Conservation (phyloP, 2,888 invertebrate species). For the Branchipolynoe longqiensis region DNA sequence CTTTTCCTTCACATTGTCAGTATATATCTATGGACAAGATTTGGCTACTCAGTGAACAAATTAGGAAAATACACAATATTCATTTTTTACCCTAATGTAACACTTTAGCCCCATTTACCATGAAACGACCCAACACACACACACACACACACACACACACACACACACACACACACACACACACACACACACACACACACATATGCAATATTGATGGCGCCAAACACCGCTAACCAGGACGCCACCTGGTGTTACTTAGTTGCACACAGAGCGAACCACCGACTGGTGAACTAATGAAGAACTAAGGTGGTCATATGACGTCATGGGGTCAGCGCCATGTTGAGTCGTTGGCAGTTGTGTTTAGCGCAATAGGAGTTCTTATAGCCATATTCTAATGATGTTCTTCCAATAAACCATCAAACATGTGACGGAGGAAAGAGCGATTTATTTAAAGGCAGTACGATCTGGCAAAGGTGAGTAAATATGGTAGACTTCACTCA, state of each 20-base stretch:
- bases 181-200: too few species aligned
- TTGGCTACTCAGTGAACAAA: too few species aligned
- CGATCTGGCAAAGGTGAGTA: background rate
- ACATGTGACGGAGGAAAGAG: background rate
- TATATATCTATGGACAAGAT: too few species aligned
- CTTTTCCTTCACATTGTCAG: too few species aligned
- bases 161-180: too few species aligned
- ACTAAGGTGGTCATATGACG: conserved; percentile 49
- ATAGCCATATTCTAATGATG: background rate
- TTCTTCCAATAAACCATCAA: background rate
- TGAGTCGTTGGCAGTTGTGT: conserved; percentile 35
- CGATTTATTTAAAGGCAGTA: background rate
- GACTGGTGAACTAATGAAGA: too few species aligned
- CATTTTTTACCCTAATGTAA: too few species aligned
- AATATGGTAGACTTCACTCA: background rate
- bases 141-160: too few species aligned
- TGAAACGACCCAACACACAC: too few species aligned
- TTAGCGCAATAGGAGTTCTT: background rate
- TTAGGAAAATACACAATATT: too few species aligned
- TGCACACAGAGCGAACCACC: too few species aligned
- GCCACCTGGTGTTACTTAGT: background rate
- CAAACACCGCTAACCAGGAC: background rate
- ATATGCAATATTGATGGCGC: background rate
- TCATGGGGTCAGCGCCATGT: conserved; percentile 51
- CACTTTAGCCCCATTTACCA: too few species aligned